Conservation (phyloP, 1,140 invertebrate genomes). For the Drosophila equinoxialis region DNA sequence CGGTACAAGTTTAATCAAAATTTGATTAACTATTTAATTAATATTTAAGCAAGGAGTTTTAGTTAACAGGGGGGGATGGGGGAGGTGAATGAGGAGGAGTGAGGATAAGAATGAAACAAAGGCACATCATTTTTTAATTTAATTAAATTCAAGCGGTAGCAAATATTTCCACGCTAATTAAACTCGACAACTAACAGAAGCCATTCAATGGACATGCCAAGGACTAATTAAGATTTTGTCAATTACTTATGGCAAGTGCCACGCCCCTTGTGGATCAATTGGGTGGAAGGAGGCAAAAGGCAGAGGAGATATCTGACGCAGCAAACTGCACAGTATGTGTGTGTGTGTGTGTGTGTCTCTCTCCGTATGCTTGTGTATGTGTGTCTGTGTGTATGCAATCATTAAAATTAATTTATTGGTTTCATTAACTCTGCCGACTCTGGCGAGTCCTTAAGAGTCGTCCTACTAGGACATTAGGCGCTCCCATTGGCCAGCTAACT, state of each 20-base stretch:
- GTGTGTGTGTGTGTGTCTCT: slow-evolving; percentile 14
- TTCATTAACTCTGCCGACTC: slow-evolving; percentile 75
- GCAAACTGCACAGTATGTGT: slow-evolving; percentile 63
- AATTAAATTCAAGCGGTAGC: slow-evolving; percentile 70
- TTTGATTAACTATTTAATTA: slow-evolving; percentile 62
- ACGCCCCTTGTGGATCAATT: slow-evolving; percentile 44
- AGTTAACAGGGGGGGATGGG: not conserved
- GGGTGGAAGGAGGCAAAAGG: no score
- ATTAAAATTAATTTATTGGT: slow-evolving; percentile 83
- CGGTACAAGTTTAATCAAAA: slow-evolving; percentile 57
- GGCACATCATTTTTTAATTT: slow-evolving; percentile 64
- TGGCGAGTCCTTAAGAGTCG: slow-evolving; percentile 58
- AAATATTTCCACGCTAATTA: slow-evolving; percentile 73
- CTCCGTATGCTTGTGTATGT: not conserved
- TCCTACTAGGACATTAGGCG: slow-evolving; percentile 64
- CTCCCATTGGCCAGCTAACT: slow-evolving; percentile 34
- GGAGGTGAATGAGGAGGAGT: not conserved
- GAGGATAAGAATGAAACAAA: not conserved
- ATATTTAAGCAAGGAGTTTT: slow-evolving; percentile 25
- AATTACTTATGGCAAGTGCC: slow-evolving; percentile 78
- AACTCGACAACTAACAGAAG: slow-evolving; percentile 74
- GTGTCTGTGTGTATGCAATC: slow-evolving; percentile 65
- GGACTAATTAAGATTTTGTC: slow-evolving; percentile 81
- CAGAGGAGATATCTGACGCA: slow-evolving; percentile 51
- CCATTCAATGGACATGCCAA: slow-evolving; percentile 77